Evolutionary conservation across 2,888 invertebrate genomes (phyloP).

Genomic region (Xestoiulus laeticollis): DNA sequence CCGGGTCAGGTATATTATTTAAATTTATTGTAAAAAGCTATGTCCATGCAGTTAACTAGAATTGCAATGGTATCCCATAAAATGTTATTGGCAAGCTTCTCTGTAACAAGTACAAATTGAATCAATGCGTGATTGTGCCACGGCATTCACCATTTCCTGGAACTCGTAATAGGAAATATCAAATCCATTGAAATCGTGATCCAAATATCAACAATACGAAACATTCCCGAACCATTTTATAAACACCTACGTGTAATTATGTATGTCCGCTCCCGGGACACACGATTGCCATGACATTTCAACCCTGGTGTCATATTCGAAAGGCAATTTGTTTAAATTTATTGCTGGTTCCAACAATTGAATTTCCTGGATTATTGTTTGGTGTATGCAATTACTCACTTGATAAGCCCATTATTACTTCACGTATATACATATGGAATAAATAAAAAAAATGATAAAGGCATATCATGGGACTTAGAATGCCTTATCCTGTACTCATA

Average conservation of each 20-base stretch:
- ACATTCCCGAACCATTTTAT: neutral
- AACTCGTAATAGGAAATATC: neutral
- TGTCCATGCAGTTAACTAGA: neutral
- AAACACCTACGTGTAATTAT: conserved; percentile 1
- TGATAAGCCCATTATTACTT: conserved; percentile 1
- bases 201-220: neutral
- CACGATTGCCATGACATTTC: neutral
- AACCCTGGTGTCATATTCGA: conserved; percentile 1
- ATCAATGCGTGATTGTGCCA: neutral
- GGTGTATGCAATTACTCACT: neutral
- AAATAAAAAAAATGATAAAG: neutral
- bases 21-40: neutral
- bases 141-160: neutral
- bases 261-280: neutral
- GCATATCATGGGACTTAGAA: neutral
- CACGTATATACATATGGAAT: neutral
- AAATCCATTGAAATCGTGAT: neutral
- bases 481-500: neutral
- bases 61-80: neutral
- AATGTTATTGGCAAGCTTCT: neutral
- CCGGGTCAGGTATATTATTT: neutral
- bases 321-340: neutral
- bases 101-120: neutral
- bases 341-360: neutral
- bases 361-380: conserved; percentile 4